Evolutionary conservation across 2,113 vertebrate genomes (phyloP).

Genomic region (Hipposideros armiger): DNA sequence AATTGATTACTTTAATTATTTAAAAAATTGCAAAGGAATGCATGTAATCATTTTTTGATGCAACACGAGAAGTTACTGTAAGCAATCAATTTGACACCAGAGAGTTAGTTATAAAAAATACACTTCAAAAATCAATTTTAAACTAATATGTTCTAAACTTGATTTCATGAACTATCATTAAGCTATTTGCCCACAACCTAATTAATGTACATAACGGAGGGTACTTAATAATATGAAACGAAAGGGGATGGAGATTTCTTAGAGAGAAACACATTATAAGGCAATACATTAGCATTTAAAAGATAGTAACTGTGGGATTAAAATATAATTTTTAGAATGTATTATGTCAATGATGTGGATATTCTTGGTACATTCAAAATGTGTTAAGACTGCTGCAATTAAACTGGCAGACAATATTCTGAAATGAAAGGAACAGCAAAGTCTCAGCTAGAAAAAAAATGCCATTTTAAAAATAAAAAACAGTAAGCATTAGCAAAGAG

Average conservation of each 20-base stretch:
- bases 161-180: slow-evolving; percentile 72
- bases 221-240: slow-evolving; percentile 68
- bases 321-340: slow-evolving; percentile 46
- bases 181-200: slow-evolving; percentile 69
- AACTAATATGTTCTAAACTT: slow-evolving; percentile 63
- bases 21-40: slow-evolving; percentile 53
- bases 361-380: background rate
- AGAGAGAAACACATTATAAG: slow-evolving; percentile 69
- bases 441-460: background rate
- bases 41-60: background rate
- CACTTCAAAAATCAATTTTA: slow-evolving; percentile 70
- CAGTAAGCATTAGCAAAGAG: background rate
- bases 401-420: background rate
- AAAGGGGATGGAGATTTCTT: slow-evolving; percentile 7
- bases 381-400: background rate
- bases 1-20: slow-evolving; percentile 21
- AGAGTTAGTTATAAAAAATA: slow-evolving; percentile 55
- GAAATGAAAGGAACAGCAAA: slow-evolving; percentile 32
- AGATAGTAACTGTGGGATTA: slow-evolving; percentile 15
- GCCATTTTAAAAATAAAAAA: background rate
- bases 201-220: slow-evolving; percentile 58
- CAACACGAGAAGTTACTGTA: slow-evolving; percentile 12
- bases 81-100: slow-evolving; percentile 32
- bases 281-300: slow-evolving; percentile 56
- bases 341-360: slow-evolving; percentile 28